A percentile compares a stretch with the other conserved stretches of the same genome.
Evolutionary conservation across 2,113 vertebrate genomes (phyloP).

Genomic region (Channa maculata): DNA sequence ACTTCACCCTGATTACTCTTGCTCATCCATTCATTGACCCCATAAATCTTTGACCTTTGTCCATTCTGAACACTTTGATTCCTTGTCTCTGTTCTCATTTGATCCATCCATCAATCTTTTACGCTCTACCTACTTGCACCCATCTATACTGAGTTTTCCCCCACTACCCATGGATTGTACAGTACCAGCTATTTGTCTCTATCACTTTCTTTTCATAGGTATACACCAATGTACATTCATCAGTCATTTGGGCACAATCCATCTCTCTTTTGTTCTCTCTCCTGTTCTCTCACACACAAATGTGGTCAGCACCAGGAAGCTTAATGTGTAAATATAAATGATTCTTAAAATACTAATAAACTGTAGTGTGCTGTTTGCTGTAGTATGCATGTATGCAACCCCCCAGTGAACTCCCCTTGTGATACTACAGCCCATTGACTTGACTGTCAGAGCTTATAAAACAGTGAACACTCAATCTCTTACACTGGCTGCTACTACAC

Average conservation of each 20-base stretch:
- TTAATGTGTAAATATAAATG: slow-evolving; percentile 5
- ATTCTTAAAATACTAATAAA: slow-evolving; percentile 16
- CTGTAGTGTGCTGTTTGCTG: neutral
- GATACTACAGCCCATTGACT: slow-evolving; percentile 48
- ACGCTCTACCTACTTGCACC: neutral
- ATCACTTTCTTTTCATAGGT: slow-evolving; percentile 46
- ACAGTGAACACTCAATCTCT: slow-evolving; percentile 56
- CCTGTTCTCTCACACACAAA: neutral
- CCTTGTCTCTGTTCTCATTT: slow-evolving; percentile 29
- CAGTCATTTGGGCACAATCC: slow-evolving; percentile 29
- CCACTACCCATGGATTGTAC: neutral
- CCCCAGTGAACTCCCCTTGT: slow-evolving; percentile 36
- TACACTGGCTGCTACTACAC: slow-evolving; percentile 41
- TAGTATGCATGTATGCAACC: neutral
- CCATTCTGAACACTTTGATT: slow-evolving; percentile 16
- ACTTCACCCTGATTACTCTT: slow-evolving; percentile 34
- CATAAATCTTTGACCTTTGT: neutral
- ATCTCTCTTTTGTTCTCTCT: too few relatives aligned
- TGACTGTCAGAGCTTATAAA: slow-evolving; percentile 59
- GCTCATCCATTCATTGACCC: slow-evolving; percentile 37
- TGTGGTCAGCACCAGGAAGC: slow-evolving; percentile 2
- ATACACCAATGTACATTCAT: slow-evolving; percentile 29
- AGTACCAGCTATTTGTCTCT: slow-evolving; percentile 43
- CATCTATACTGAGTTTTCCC: neutral
- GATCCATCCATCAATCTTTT: slow-evolving; percentile 36